phyloP scores from a whole-genome alignment of 2,113 vertebrate genomes.

The Epinephelus fuscoguttatus region DNA sequence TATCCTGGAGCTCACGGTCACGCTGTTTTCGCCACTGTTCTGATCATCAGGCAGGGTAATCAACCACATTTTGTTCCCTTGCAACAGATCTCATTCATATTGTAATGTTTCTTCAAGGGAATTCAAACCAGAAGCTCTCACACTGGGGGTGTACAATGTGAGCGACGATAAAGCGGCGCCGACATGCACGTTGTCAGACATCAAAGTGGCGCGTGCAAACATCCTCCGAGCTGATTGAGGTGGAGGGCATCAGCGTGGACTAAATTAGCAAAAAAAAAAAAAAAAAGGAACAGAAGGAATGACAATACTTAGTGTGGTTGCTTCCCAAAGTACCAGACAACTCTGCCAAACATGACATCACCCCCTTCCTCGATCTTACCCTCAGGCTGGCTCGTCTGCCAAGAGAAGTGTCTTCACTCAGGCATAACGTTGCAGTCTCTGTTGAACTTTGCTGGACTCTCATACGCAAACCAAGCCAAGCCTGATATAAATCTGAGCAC shows the following conservation, averaged over 20 bases:
- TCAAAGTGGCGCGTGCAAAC: constrained; percentile 64
- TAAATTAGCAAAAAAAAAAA: constrained; percentile 14
- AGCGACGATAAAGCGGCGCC: constrained; percentile 50
- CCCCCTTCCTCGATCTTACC: neutral
- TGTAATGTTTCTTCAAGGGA: constrained; percentile 72
- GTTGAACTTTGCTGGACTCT: constrained; percentile 8
- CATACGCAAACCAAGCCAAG: neutral
- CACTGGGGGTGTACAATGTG: constrained; percentile 37
- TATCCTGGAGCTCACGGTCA: constrained; percentile 15
- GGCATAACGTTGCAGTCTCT: constrained; percentile 4
- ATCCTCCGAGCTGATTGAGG: constrained; percentile 40
- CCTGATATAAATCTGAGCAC: neutral
- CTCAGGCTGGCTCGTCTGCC: constrained; percentile 2
- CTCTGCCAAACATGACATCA: constrained; percentile 26
- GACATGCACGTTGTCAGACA: constrained; percentile 48
- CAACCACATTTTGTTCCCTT: constrained; percentile 39
- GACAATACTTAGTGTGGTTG: constrained; percentile 21
- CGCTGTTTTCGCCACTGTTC: constrained; percentile 7
- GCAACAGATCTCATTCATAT: constrained; percentile 71
- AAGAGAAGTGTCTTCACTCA: constrained; percentile 23
- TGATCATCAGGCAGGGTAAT: constrained; percentile 55
- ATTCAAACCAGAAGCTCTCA: constrained; percentile 58
- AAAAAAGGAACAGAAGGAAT: constrained; percentile 14
- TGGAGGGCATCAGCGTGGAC: constrained; percentile 4
- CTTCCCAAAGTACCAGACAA: neutral